Base-by-base conservation (phyloP, 1,140 invertebrate species). In the Glomeris maerens region DNA sequence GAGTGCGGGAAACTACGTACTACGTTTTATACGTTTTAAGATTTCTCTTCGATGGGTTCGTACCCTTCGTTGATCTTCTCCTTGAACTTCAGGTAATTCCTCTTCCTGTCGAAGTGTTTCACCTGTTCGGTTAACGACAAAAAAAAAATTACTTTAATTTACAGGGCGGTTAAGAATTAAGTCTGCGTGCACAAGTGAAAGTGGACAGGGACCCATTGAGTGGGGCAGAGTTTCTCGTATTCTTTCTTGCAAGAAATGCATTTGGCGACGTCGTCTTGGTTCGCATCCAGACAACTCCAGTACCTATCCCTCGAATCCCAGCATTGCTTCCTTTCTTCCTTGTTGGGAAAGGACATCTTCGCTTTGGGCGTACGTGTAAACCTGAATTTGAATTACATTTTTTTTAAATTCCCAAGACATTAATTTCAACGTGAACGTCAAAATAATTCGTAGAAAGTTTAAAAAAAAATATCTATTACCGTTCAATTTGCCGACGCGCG, bases 71-170 rank as follows among this genome's bases (percentile, higher is more conserved):
- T 78, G 65, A 93, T 81, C 73, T 81, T 80, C 58, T 84, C 79
- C 71, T 90, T 90, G 66, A 88, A 94, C 62, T 85, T 77, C 59
- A 87, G 71, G 68, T 89, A 93, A 56, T 81, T 79, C 64, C 84
- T 66, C 67, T 88, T 90, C 60, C 84, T 75, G 70, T 93, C 86
- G 70, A 95, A 95, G 70, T 95, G 88, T 69, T 85, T 89, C 10
- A 93, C 85, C 79, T 81, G 62, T 13, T 63, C 63, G 51, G 49
- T 40, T 40, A 54, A 52, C 29, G 52, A 48, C 22, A 47, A 4
- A 49, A 22, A 47, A 54, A 47, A 13, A 27, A 14, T 52, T 31
- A 38, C 5, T 26, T 50, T 45, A 7, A 23, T 27, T 45, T 25
- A 47, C 17, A 49, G 38, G 44, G 20, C 26, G 44, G 7, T 7